Evolutionary conservation across 2,888 invertebrate genomes (phyloP), one percentile per base, ranked within the genome.

Genomic region (Hecatera dysodea): DNA sequence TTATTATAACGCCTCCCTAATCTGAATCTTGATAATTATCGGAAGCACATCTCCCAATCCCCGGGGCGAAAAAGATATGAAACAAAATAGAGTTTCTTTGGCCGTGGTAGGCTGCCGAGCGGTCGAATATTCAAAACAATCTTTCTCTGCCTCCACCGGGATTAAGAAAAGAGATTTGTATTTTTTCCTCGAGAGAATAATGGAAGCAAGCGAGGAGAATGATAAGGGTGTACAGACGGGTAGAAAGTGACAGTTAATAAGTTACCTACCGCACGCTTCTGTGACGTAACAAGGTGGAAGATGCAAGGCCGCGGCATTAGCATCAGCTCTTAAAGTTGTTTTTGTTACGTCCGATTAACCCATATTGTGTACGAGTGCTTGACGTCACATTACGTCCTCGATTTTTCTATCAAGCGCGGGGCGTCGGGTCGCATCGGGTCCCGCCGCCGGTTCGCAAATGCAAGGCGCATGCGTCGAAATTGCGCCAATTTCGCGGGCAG

Each of bases 361-460:
- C 92, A 93, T 92, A 94, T 93, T 92, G 93, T 90, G 91, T 91
- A 90, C 91, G 90, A 91, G 85, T 87, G 90, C 87, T 88, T 96
- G 95, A 96, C 95, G 95, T 96, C 95, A 95, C 92, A 89, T 92
- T 92, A 92, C 94, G 95, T 95, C 94, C 95, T 94, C 95, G 94
- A 95, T 95, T 95, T 95, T 94, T 92, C 92, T 93, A 94, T 93
- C 93, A 93, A 91, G 90, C 93, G 89, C 91, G 93, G 93, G 93
- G 92, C 91, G 92, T 93, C 91, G 93, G 92, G 92, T 92, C 94
- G 91, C 90, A 90, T 93, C 91, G 92, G 91, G 87, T 91, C 90
- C 92, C 91, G 93, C 92, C 91, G 93, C 93, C 93, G 93, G 93
- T 90, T 92, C 90, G 91, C 90, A 87, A 90, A 89, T 92, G 89